Evolutionary conservation across 2,888 invertebrate genomes (phyloP).

Genomic region (Clivina fossor): DNA sequence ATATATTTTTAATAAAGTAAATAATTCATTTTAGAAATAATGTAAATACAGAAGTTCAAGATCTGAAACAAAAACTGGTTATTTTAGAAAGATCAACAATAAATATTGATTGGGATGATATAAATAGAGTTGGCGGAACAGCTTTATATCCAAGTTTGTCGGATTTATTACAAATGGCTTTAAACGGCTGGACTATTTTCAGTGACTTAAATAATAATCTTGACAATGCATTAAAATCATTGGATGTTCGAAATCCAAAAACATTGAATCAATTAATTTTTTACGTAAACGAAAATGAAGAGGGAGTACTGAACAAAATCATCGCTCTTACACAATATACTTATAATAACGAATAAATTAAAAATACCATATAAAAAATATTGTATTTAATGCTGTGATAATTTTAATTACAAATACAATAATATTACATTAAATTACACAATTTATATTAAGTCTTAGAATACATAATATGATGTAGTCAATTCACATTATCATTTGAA

Average conservation of each 20-base stretch:
- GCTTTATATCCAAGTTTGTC: conserved; percentile 18
- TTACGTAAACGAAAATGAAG: conserved; percentile 1
- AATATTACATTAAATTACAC: not conserved
- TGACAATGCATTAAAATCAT: conserved; percentile 20
- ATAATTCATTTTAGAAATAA: conserved; percentile 9
- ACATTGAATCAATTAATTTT: conserved; percentile 5
- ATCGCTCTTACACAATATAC: conserved; percentile 30
- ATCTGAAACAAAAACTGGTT: conserved; percentile 16
- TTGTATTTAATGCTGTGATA: not conserved
- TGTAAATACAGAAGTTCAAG: conserved; percentile 10
- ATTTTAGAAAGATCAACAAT: conserved; percentile 22
- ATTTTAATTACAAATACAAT: not conserved
- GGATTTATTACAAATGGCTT: conserved; percentile 23
- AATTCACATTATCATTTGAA: too few species aligned
- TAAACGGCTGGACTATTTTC: conserved; percentile 15
- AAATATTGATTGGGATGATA: conserved; percentile 20
- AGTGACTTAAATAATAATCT: conserved; percentile 24
- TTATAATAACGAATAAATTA: conserved; percentile 5
- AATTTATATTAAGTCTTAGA: not conserved
- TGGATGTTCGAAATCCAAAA: conserved; percentile 16
- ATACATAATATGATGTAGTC: too few species aligned
- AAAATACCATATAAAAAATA: not conserved
- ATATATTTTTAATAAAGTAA: conserved; percentile 1
- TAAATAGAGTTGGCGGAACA: conserved; percentile 10
- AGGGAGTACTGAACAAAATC: conserved; percentile 17